Conservation (phyloP, 2,113 vertebrate species). For the Tonatia bakeri region DNA sequence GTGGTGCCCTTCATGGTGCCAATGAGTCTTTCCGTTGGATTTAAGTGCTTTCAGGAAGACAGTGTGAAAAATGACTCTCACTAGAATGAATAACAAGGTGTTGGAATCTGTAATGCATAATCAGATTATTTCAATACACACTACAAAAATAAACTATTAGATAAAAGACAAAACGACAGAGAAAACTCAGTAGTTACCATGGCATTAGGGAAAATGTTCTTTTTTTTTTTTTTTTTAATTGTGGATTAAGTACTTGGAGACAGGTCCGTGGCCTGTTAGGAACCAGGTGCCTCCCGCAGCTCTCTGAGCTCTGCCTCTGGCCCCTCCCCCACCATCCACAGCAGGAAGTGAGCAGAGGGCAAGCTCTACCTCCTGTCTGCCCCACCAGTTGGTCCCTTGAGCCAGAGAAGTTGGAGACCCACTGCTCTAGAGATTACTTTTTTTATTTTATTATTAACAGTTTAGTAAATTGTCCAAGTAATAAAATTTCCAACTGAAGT, state of each 20-base stretch:
- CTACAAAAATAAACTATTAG: constrained; percentile 7
- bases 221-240: neutral
- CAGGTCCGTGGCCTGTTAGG: neutral
- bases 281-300: no score
- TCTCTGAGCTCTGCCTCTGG: no score
- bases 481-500: neutral
- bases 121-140: constrained; percentile 8
- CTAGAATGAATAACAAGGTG: neutral
- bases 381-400: no score
- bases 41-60: neutral
- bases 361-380: no score
- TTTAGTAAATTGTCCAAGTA: neutral
- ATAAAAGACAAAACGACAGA: constrained; percentile 29
- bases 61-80: neutral
- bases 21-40: neutral
- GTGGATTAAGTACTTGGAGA: constrained; percentile 4
- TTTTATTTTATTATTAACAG: neutral
- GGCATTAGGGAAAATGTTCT: neutral
- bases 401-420: no score
- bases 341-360: no score
- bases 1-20: neutral
- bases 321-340: no score
- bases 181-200: neutral
- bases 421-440: neutral
- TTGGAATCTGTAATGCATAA: neutral